Evolutionary conservation across 2,113 vertebrate genomes (phyloP), one percentile per base, ranked within the genome.

Genomic region (Nymphicus hollandicus): DNA sequence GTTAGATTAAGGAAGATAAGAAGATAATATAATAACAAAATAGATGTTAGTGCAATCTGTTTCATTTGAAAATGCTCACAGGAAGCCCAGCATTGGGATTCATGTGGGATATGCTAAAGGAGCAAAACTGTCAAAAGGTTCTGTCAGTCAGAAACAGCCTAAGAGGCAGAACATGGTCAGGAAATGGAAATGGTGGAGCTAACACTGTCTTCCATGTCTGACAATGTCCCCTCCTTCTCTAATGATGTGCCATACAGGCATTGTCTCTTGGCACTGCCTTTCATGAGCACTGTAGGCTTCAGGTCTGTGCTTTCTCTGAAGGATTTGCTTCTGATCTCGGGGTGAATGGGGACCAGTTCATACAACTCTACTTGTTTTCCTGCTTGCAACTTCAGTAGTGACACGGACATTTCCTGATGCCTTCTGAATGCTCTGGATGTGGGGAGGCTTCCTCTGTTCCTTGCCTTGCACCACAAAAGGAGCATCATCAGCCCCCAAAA

Each of bases 311-410:
- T 71, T 46, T 50, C 33, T 27, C 39, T 4, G 19, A 25, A 5
- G 28, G 31, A 9, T 25, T 41, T 13, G 22, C 28, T 56, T 18
- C 82, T 68, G 44, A 37, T 44, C 31, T 55, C 4, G 4, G 24
- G 17, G 15, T 3, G 7, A 74, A 29, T 0, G 0, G 13, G 15
- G 10, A 33, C 25, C 16, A 0, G 0, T 17, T 65, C 41, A 9
- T 43, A 22, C 46, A 53, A 1, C 47, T 68, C 7, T 1, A 6
- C 28, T 90, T 24, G 4, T 58, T 63, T 81, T 46, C 35, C 61
- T 60, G 33, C 5, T 2, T 47, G n/a, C 31, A 66, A 5, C 31
- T 39, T 29, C 60, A 56, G 44, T 1, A 58, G 46, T 1, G 11
- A 56, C 71, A 81, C 20, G 35, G 70, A 7, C 0, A 0, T 29